These are phyloP conservation scores for Hecatera dysodea DNA, from an alignment of 2,888 invertebrate species.

Conservation along the genomic window DNA sequence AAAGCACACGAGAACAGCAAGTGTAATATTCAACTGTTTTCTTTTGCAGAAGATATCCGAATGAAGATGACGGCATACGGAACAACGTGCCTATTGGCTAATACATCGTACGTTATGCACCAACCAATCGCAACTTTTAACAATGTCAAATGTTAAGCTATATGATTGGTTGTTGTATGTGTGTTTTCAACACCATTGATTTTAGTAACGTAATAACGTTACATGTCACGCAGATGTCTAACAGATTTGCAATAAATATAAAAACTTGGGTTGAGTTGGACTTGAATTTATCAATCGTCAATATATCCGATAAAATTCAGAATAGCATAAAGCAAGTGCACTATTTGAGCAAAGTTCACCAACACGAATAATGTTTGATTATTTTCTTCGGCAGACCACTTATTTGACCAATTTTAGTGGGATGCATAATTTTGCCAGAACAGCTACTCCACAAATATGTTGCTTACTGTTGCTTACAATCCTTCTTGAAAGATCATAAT, in stretches of 20 bases:
- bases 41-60: neutral
- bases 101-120: rapidly evolving
- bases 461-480: too few relatives aligned
- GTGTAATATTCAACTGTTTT: conserved; percentile 63
- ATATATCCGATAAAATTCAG: too few relatives aligned
- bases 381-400: too few relatives aligned
- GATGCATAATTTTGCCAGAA: too few relatives aligned
- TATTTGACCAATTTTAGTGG: too few relatives aligned
- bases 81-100: conserved; percentile 42
- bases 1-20: conserved; percentile 66
- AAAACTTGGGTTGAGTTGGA: too few relatives aligned
- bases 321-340: too few relatives aligned
- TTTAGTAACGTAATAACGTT: conserved; percentile 18
- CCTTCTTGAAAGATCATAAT: too few relatives aligned
- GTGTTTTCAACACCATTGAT: conserved; percentile 40
- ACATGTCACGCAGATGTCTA: neutral
- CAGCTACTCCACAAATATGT: too few relatives aligned
- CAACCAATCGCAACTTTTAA: conserved; percentile 50
- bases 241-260: neutral
- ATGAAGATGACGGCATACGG: neutral
- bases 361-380: too few relatives aligned
- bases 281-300: too few relatives aligned
- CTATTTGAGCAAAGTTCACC: too few relatives aligned
- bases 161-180: conserved; percentile 21
- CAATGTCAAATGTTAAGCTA: neutral